Evolutionary conservation across 2,888 invertebrate genomes (phyloP).

Genomic region (Dicyrtomina minuta): DNA sequence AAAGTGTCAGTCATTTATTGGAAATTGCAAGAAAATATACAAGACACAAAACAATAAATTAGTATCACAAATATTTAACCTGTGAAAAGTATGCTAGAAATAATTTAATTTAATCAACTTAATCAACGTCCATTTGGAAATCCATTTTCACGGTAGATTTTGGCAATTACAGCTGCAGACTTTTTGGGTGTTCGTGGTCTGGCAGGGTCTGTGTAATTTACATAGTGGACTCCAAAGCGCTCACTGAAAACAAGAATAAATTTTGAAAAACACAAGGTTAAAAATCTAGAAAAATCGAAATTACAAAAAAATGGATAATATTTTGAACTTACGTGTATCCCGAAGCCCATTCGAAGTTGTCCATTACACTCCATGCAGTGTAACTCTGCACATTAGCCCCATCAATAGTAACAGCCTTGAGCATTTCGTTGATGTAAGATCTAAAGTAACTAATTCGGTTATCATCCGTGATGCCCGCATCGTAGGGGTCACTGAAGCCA

Average conservation of each 20-base stretch:
- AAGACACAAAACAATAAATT: too few relatives aligned
- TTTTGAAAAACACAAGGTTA: too few relatives aligned
- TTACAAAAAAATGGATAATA: slow-evolving; percentile 3
- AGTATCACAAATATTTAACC: too few relatives aligned
- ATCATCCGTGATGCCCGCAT: slow-evolving; percentile 38
- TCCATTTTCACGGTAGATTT: slow-evolving; percentile 39
- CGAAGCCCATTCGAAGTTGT: slow-evolving; percentile 43
- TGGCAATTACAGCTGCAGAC: slow-evolving; percentile 58
- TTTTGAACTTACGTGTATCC: slow-evolving; percentile 1
- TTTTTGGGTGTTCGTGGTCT: slow-evolving; percentile 68
- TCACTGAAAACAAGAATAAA: slow-evolving; percentile 33
- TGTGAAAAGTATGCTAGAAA: too few relatives aligned
- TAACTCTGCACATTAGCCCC: slow-evolving; percentile 44
- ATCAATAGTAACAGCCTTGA: slow-evolving; percentile 44
- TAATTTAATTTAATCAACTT: too few relatives aligned
- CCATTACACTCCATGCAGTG: slow-evolving; percentile 50
- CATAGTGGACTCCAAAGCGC: slow-evolving; percentile 69
- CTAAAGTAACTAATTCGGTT: slow-evolving; percentile 38
- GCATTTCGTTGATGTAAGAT: slow-evolving; percentile 46
- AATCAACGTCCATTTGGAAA: slow-evolving; percentile 17
- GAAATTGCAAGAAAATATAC: too few relatives aligned
- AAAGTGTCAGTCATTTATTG: too few relatives aligned
- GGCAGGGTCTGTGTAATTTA: slow-evolving; percentile 68
- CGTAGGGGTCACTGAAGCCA: slow-evolving; percentile 42
- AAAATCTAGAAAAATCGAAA: not conserved